Evolutionary conservation across 92 coral and sea anemone genomes (phyloP).

Genomic region (Zoanthus sociatus): DNA sequence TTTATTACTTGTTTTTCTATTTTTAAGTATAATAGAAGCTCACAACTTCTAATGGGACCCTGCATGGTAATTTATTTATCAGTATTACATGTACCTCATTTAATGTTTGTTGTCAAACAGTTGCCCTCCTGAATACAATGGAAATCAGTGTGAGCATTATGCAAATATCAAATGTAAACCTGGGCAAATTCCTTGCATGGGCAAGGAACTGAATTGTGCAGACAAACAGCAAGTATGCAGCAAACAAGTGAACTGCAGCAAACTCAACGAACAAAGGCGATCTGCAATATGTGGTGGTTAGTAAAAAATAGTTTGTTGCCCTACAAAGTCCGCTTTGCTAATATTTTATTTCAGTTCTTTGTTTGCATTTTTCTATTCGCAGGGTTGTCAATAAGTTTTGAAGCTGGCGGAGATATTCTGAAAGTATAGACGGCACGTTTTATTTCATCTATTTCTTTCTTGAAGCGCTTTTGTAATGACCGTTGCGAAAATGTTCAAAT

Average conservation of each 20-base stretch:
- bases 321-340: too few relatives aligned
- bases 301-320: not conserved
- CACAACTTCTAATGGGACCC: not conserved
- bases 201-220: conserved; percentile 67
- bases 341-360: too few relatives aligned
- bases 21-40: not conserved
- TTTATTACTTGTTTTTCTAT: not conserved
- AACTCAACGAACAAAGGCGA: conserved; percentile 1
- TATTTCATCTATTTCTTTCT: too few relatives aligned
- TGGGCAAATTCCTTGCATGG: conserved; percentile 54
- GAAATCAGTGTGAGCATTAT: conserved; percentile 69
- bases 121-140: conserved; percentile 64
- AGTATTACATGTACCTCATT: not conserved
- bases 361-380: too few relatives aligned
- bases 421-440: too few relatives aligned
- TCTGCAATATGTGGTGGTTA: conserved; percentile 39
- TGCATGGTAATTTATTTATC: not conserved
- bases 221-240: conserved; percentile 54
- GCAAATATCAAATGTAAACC: conserved; percentile 63
- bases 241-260: conserved; percentile 52
- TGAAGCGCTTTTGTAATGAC: too few relatives aligned
- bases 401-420: too few relatives aligned
- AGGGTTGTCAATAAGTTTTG: too few relatives aligned
- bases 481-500: too few relatives aligned
- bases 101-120: conserved; percentile 10